Evolutionary conservation across 2,797 vertebrate species (phyloP), one percentile per base, ranked within the genome.

Genomic region (Miichthys miiuy): DNA sequence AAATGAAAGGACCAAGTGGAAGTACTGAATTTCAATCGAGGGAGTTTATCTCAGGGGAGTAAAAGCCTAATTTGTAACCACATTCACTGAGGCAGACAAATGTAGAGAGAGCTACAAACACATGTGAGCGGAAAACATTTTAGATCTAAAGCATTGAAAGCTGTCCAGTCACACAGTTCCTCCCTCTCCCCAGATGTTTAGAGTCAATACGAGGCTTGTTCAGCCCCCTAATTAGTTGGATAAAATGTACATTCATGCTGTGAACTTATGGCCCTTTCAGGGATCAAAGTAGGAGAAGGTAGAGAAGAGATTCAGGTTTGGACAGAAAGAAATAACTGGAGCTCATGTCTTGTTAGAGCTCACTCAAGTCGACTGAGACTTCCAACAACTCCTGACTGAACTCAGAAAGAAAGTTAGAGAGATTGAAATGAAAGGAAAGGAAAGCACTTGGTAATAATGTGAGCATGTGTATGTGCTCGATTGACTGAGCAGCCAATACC

Each of bases 181-280:
- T 30, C 34, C 1, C 17, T 14, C 8, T 41, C 18, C 10, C 38
- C n/a, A 48, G 2, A 0, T 12, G 42, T 1, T 73, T 21, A 62
- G n/a, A 72, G 66, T 68, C 60, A 80, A 56, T 65, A 57, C 65
- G 52, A 73, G 2, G 11, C 9, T 7, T 11, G 8, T 41, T 77
- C 51, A 44, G 16, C 47, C 4, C 20, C 6, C 72, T 63, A 77
- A 79, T 80, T 63, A 70, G 44, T 1, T 8, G 2, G 25, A 54
- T 73, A 64, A 51, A 82, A 87, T 88, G 82, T 77, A 56, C 34
- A 38, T 42, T 65, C 47, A 56, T 21, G 16, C 41, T 56, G 55
- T 56, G 54, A 71, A 58, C 63, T 56, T 46, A 12, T 25, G 4
- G 18, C 21, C 62, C 69, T 68, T 61, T 63, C 69, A 68, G 34